Percentiles rank a stretch among this genome's conserved stretches.
Conservation (phyloP, 2,888 invertebrate genomes). For the Tipula helvola region DNA sequence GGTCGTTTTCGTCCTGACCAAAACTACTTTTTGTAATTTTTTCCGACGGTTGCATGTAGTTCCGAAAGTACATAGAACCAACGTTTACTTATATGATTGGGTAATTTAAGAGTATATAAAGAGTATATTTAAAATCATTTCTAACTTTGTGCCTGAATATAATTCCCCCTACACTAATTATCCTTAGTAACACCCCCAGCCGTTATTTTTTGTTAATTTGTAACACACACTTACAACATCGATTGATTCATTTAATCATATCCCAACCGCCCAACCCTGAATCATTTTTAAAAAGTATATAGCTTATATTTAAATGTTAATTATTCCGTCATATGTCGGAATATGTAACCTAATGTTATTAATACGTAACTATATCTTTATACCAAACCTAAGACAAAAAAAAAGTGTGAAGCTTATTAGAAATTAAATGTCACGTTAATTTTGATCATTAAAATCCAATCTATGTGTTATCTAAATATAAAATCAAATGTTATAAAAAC, state of each 20-base stretch:
- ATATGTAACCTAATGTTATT: not conserved
- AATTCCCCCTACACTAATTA: not conserved
- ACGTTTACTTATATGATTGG: too few relatives aligned
- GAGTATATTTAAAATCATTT: too few relatives aligned
- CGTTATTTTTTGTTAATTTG: not conserved
- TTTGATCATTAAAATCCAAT: not conserved
- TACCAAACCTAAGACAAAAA: not conserved
- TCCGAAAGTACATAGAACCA: too few relatives aligned
- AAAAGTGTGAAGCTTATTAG: not conserved
- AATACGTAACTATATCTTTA: not conserved
- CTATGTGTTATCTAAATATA: not conserved
- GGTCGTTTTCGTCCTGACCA: too few relatives aligned
- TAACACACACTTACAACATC: not conserved
- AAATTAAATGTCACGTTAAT: not conserved
- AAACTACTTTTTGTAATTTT: too few relatives aligned
- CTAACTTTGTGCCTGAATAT: too few relatives aligned
- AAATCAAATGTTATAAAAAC: not conserved
- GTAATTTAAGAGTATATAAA: too few relatives aligned
- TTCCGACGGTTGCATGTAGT: too few relatives aligned
- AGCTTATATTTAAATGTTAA: not conserved
- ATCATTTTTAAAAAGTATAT: not conserved
- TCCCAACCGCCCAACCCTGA: not conserved
- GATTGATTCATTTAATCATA: not conserved
- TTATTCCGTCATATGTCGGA: not conserved
- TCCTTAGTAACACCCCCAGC: not conserved